Conservation (phyloP, 1,140 invertebrate genomes). For the Aphis craccivora region DNA sequence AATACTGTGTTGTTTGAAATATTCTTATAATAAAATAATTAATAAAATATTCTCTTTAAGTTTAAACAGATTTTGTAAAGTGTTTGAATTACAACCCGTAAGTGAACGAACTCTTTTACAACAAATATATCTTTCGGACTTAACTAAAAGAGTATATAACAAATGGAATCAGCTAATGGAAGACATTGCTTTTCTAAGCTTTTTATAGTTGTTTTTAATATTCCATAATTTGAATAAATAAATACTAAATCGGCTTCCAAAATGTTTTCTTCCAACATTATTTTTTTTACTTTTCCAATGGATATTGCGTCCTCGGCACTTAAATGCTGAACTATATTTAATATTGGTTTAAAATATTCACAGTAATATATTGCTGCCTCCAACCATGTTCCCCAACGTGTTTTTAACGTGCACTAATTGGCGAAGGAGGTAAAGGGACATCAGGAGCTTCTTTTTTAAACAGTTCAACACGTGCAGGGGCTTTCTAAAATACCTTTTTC, state of each 20-base stretch:
- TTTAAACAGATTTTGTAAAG: too few relatives aligned
- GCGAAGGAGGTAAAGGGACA: not conserved
- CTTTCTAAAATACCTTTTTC: not conserved
- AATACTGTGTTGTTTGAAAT: too few relatives aligned
- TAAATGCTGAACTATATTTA: not conserved
- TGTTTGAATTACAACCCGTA: too few relatives aligned
- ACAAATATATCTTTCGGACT: too few relatives aligned
- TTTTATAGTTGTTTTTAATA: not conserved
- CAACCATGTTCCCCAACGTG: not conserved
- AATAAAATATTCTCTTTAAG: too few relatives aligned
- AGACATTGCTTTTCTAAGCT: not conserved
- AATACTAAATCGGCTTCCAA: conserved; percentile 1
- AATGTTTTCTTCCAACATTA: not conserved
- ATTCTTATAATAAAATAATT: too few relatives aligned
- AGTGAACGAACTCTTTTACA: too few relatives aligned
- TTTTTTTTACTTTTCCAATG: not conserved
- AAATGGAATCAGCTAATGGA: not conserved
- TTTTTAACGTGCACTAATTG: too few relatives aligned
- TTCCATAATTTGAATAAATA: not conserved
- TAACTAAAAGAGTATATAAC: too few relatives aligned
- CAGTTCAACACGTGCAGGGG: not conserved
- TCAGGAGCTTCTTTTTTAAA: not conserved
- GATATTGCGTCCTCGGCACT: not conserved
- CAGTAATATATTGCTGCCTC: not conserved
- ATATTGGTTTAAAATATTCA: conserved; percentile 6